Conservation (phyloP, 2,888 invertebrate species). For the Protophormia terraenovae region DNA sequence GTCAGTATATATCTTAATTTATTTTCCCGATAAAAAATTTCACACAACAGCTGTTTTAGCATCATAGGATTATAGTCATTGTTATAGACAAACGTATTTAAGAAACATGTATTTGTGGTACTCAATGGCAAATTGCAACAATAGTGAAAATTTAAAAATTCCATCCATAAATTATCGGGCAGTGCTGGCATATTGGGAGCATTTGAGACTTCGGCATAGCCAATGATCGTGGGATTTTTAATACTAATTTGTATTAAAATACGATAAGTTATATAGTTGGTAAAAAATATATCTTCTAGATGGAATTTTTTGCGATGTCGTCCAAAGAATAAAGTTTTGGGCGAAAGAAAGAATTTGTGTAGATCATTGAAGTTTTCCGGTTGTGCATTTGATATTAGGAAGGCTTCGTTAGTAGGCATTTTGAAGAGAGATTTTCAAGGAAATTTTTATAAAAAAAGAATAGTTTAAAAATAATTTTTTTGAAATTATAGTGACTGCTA, state of each 20-base stretch:
- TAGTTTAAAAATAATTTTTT: too few relatives aligned
- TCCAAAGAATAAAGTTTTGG: constrained; percentile 47
- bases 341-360: background rate
- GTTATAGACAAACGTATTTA: constrained; percentile 71
- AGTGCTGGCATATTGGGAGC: constrained; percentile 73
- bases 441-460: too few relatives aligned
- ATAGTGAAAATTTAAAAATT: constrained; percentile 74
- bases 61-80: constrained; percentile 54
- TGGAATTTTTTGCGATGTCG: constrained; percentile 26
- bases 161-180: constrained; percentile 72
- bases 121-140: constrained; percentile 68
- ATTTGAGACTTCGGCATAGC: constrained; percentile 75
- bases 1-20: constrained; percentile 70
- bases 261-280: constrained; percentile 72
- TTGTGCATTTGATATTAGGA: constrained; percentile 48
- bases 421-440: background rate
- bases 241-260: constrained; percentile 66
- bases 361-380: constrained; percentile 33
- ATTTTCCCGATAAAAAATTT: constrained; percentile 73
- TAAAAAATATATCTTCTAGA: constrained; percentile 67
- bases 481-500: too few relatives aligned
- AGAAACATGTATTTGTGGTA: constrained; percentile 73
- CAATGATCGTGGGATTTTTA: constrained; percentile 61
- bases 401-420: background rate
- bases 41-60: constrained; percentile 66